These are phyloP conservation scores for Polypterus bichir DNA, from an alignment of 2,113 vertebrate genomes.

Conservation along the genomic window DNA sequence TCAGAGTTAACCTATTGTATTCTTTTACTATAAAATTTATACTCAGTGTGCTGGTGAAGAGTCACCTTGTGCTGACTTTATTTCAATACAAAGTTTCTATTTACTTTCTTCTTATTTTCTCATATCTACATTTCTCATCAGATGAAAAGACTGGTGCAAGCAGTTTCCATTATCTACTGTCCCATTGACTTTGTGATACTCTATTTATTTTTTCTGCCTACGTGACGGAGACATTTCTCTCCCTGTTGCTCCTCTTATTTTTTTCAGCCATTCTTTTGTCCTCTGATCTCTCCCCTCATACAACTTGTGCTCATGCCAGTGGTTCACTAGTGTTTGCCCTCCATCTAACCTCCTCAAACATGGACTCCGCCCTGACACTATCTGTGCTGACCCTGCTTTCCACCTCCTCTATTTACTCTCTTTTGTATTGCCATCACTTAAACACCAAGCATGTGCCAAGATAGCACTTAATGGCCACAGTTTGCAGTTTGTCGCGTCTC, in stretches of 20 bases:
- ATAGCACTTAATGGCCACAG: constrained; percentile 40
- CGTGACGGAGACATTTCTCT: constrained; percentile 45
- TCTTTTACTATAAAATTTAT: no score
- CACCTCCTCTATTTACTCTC: constrained; percentile 35
- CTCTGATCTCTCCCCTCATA: constrained; percentile 24
- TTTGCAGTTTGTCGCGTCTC: constrained; percentile 40
- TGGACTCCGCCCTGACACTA: constrained; percentile 34
- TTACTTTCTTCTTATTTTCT: constrained; percentile 47
- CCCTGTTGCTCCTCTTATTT: constrained; percentile 24
- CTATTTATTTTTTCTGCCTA: constrained; percentile 37
- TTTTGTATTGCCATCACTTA: constrained; percentile 40
- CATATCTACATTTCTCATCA: constrained; percentile 43
- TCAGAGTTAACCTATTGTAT: no score
- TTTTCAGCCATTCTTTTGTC: constrained; percentile 31
- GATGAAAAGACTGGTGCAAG: constrained; percentile 35
- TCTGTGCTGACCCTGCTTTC: constrained; percentile 45
- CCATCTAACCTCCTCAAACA: constrained; percentile 35
- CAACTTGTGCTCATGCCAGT: constrained; percentile 35
- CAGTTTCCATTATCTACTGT: constrained; percentile 37
- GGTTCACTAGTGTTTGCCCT: constrained; percentile 37
- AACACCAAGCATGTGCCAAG: constrained; percentile 28
- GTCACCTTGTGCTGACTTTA: constrained; percentile 57
- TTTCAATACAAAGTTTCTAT: constrained; percentile 46
- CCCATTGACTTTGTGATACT: constrained; percentile 63
- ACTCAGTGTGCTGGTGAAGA: not conserved